These are phyloP conservation scores for Echinometra lucunter DNA, from an alignment of 53 echinoderm and acorn worm genomes.

Conservation along the genomic window DNA sequence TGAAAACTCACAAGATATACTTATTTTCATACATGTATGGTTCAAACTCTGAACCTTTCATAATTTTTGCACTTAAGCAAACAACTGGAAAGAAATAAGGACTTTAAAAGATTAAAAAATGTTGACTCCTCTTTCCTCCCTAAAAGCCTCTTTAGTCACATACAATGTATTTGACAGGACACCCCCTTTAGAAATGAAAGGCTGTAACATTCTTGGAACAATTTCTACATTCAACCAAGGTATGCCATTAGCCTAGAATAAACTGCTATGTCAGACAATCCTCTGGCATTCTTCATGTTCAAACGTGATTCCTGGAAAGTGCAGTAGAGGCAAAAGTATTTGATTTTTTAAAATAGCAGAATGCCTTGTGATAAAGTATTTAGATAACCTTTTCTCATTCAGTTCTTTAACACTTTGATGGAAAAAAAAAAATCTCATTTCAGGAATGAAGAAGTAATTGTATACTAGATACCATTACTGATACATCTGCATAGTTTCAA, in stretches of 20 bases:
- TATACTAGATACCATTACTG: too few relatives aligned
- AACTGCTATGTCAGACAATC: not conserved
- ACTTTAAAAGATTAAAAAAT: too few relatives aligned
- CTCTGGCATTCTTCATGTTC: not conserved
- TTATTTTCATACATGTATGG: not conserved
- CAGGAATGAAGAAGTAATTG: not conserved
- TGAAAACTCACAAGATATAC: not conserved
- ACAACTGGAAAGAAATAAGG: too few relatives aligned
- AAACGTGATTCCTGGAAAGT: not conserved
- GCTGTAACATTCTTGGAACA: not conserved
- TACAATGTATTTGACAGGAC: not conserved
- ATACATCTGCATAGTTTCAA: not conserved
- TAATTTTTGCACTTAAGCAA: too few relatives aligned
- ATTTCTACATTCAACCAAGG: not conserved
- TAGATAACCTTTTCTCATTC: not conserved
- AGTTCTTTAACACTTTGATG: too few relatives aligned
- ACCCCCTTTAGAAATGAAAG: not conserved
- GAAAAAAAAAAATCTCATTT: not conserved
- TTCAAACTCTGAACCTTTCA: too few relatives aligned
- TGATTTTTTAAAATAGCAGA: not conserved
- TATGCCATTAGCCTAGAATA: not conserved
- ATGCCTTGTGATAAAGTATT: not conserved
- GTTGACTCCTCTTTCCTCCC: not conserved
- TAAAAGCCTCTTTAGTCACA: not conserved
- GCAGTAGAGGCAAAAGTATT: not conserved